Percentiles rank a stretch among this genome's conserved stretches.
Evolutionary conservation across 2,113 vertebrate genomes (phyloP).

Genomic region (Chionomys nivalis): DNA sequence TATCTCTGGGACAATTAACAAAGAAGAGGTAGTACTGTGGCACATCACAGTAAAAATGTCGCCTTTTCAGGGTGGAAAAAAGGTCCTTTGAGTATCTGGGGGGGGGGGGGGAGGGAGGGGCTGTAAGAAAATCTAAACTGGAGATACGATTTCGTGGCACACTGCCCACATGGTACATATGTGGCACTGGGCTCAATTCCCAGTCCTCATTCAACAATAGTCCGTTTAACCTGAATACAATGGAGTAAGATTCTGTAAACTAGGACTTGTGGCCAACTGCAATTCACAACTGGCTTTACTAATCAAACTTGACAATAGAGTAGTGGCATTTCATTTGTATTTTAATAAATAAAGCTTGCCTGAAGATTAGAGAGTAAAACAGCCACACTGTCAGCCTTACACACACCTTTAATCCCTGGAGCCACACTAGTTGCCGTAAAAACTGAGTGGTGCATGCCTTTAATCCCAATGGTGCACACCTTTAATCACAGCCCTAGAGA

Average conservation of each 20-base stretch:
- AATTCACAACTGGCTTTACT: neutral
- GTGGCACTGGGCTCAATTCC: neutral
- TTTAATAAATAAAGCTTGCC: too few relatives aligned
- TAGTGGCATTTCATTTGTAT: too few relatives aligned
- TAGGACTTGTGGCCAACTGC: neutral
- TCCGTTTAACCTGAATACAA: slow-evolving; percentile 24
- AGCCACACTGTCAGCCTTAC: too few relatives aligned
- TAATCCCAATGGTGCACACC: too few relatives aligned
- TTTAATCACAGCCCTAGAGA: too few relatives aligned
- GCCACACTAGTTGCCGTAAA: too few relatives aligned
- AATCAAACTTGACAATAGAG: neutral
- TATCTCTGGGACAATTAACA: neutral
- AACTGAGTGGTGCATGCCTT: too few relatives aligned
- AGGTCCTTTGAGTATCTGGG: neutral
- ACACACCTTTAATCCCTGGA: too few relatives aligned
- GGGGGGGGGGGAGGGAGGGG: neutral
- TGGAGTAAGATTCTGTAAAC: neutral
- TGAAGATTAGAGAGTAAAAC: too few relatives aligned
- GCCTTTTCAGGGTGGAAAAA: neutral
- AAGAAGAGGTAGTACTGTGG: neutral
- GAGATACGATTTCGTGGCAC: neutral
- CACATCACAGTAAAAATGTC: slow-evolving; percentile 1
- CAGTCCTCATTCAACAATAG: neutral
- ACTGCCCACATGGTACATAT: neutral
- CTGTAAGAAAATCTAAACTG: neutral